These are phyloP conservation scores for Paragorgia papillata DNA, from an alignment of 92 coral and sea anemone species.

Conservation along the genomic window DNA sequence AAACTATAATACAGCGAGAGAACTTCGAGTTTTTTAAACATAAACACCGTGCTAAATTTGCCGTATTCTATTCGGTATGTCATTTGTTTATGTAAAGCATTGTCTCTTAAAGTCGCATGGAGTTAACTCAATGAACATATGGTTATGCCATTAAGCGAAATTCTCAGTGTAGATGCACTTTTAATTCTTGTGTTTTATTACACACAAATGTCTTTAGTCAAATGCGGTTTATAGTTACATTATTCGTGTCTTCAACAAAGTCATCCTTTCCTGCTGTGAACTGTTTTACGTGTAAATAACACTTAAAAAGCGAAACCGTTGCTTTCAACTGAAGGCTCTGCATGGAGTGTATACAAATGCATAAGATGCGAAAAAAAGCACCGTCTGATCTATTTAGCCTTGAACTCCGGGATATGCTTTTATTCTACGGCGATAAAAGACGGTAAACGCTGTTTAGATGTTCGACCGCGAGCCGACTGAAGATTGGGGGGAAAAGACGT, in stretches of 20 bases:
- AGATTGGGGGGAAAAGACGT: too few relatives aligned
- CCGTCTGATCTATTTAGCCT: too few relatives aligned
- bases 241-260: background rate
- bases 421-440: too few relatives aligned
- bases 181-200: background rate
- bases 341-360: background rate
- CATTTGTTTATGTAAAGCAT: conserved; percentile 13
- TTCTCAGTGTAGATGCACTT: background rate
- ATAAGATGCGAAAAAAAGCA: background rate
- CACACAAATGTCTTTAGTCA: background rate
- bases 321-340: background rate
- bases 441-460: background rate
- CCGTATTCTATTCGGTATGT: background rate
- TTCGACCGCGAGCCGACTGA: too few relatives aligned
- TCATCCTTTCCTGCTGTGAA: background rate
- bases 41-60: too few relatives aligned
- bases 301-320: background rate
- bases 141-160: background rate
- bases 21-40: too few relatives aligned
- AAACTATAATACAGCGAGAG: too few relatives aligned
- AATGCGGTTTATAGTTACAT: background rate
- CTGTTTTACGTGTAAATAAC: background rate
- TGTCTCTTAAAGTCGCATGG: background rate
- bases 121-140: background rate
- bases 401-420: too few relatives aligned